A percentile compares a stretch with the other conserved stretches of the same genome.
phyloP scores from a whole-genome alignment of 2,113 vertebrate genomes.

The Caloenas nicobarica region DNA sequence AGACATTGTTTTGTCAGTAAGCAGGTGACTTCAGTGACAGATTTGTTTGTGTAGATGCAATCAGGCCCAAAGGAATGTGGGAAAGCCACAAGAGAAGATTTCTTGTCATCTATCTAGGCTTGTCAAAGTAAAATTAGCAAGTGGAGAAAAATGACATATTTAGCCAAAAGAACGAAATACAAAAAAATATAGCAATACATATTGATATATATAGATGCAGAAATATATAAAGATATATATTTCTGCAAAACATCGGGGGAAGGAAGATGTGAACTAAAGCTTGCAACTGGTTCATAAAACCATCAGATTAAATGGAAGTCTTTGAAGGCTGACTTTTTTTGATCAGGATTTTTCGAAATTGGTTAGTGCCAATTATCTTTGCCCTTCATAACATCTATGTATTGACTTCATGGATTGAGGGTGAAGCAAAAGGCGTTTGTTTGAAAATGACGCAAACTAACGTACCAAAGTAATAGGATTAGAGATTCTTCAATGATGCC shows the following conservation, averaged over 20 bases:
- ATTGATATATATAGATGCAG: background rate
- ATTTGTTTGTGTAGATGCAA: background rate
- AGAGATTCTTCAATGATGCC: background rate
- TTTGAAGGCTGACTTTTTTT: background rate
- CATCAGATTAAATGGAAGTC: background rate
- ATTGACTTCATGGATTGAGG: background rate
- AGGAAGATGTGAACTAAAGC: background rate
- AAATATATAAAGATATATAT: background rate
- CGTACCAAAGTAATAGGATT: background rate
- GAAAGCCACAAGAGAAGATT: constrained; percentile 29
- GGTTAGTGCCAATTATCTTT: background rate
- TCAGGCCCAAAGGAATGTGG: background rate
- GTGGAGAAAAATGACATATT: background rate
- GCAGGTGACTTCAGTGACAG: constrained; percentile 21
- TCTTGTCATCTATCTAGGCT: constrained; percentile 18
- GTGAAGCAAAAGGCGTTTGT: background rate
- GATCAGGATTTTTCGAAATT: background rate
- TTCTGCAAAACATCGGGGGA: background rate
- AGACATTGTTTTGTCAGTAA: background rate
- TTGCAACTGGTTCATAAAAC: background rate
- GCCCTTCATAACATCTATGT: background rate
- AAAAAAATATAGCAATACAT: background rate
- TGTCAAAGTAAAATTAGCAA: constrained; percentile 39
- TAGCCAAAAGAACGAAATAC: background rate
- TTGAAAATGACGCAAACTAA: background rate